Evolutionary conservation across 2,888 invertebrate species (phyloP).

Genomic region (Cordilura impudica): DNA sequence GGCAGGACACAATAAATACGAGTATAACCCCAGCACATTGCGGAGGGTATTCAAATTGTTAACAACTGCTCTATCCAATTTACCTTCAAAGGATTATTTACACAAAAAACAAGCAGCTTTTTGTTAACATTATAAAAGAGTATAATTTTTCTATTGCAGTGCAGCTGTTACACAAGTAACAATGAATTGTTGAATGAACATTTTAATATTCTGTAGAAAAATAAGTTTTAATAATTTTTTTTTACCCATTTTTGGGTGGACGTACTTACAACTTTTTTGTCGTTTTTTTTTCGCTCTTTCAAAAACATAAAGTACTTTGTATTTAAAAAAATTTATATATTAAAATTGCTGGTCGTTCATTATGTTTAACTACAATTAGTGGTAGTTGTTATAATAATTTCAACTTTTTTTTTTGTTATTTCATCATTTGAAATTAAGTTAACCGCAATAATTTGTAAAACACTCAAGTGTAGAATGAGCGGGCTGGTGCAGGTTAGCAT

Average conservation of each 20-base stretch:
- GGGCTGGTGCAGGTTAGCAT: too few relatives aligned
- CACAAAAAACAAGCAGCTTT: background rate
- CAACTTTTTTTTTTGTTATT: conserved; percentile 40
- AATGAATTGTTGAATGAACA: background rate
- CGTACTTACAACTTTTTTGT: conserved; percentile 10
- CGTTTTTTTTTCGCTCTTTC: background rate
- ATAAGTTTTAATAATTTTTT: conserved; percentile 32
- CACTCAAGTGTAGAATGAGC: too few relatives aligned
- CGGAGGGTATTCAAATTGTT: too few relatives aligned
- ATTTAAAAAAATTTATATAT: background rate
- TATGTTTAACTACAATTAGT: conserved; percentile 40
- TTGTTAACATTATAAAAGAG: background rate
- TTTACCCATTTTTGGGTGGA: background rate
- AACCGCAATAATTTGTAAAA: conserved; percentile 24
- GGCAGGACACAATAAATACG: too few relatives aligned
- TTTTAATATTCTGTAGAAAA: conserved; percentile 8
- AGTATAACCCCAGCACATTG: too few relatives aligned
- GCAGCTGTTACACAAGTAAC: background rate
- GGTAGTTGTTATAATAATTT: conserved; percentile 5
- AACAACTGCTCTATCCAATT: too few relatives aligned
- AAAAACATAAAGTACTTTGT: conserved; percentile 10
- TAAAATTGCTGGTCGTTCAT: conserved; percentile 28
- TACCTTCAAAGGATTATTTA: too few relatives aligned
- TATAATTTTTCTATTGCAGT: conserved; percentile 10
- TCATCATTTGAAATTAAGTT: conserved; percentile 44